phyloP scores from a whole-genome alignment of 1,140 invertebrate genomes.

The Megalopta genalis region DNA sequence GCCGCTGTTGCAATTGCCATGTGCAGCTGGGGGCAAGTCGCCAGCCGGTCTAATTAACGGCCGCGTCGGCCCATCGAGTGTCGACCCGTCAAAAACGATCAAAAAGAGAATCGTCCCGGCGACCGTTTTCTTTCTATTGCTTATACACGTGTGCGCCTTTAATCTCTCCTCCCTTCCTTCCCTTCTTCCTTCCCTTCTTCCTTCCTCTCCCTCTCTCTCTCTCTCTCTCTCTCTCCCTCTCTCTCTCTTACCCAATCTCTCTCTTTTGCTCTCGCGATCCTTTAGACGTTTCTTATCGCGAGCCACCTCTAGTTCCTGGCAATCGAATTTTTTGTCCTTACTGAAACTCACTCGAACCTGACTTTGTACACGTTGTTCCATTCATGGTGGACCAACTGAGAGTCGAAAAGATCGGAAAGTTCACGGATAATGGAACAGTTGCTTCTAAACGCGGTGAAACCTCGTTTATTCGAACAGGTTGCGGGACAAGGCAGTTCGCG shows the following conservation, averaged over 20 bases:
- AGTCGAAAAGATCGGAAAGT: too few species aligned
- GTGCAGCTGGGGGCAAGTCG: constrained; percentile 37
- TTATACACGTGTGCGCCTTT: background rate
- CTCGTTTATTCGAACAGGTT: too few species aligned
- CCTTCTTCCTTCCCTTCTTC: too few species aligned
- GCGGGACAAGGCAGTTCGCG: too few species aligned
- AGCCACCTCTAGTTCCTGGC: background rate
- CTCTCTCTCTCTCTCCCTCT: background rate
- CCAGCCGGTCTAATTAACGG: constrained; percentile 51
- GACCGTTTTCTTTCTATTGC: constrained; percentile 14
- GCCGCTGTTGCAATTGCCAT: constrained; percentile 33
- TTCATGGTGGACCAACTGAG: too few species aligned
- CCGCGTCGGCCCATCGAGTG: constrained; percentile 30
- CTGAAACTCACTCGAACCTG: background rate
- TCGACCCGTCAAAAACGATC: constrained; percentile 33
- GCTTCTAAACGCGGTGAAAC: too few species aligned
- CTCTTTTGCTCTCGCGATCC: background rate
- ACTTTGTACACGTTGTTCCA: background rate
- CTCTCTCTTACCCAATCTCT: too few species aligned
- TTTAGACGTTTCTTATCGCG: background rate
- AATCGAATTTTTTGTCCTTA: background rate
- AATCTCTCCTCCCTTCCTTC: too few species aligned
- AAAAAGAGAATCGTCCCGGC: constrained; percentile 9
- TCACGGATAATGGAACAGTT: too few species aligned
- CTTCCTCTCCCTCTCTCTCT: too few species aligned